phyloP scores from a whole-genome alignment of 1,140 invertebrate species.

The Holcopasites calliopsidis region DNA sequence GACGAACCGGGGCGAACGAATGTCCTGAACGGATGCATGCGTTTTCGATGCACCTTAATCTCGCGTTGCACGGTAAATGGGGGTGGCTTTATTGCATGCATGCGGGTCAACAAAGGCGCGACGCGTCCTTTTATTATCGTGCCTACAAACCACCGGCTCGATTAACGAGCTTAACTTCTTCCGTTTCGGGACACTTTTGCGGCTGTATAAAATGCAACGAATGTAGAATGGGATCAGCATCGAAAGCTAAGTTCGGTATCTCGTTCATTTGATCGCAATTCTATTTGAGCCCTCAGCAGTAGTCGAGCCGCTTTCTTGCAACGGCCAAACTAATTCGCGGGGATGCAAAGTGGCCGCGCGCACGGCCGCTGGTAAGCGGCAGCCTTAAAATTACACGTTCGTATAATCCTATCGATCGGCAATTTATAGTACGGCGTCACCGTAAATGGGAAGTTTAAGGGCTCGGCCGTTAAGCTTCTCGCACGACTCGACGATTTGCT shows the following conservation, averaged over 20 bases:
- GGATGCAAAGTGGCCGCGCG: constrained; percentile 10
- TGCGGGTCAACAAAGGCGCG: constrained; percentile 1
- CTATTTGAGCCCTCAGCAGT: background rate
- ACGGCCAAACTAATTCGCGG: constrained; percentile 34
- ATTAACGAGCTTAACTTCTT: constrained; percentile 15
- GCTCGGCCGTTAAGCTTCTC: constrained; percentile 36
- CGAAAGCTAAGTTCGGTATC: constrained; percentile 31
- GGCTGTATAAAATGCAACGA: background rate
- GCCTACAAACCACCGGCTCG: background rate
- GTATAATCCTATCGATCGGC: constrained; percentile 53
- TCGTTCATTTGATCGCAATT: constrained; percentile 21
- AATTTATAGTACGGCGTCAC: constrained; percentile 40
- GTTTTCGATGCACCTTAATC: background rate
- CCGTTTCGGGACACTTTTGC: constrained; percentile 9
- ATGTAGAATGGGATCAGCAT: background rate
- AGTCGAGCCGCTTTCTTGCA: background rate
- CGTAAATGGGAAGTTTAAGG: constrained; percentile 53
- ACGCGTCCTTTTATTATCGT: constrained; percentile 12
- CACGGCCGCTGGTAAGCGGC: constrained; percentile 22
- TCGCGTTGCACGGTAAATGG: background rate
- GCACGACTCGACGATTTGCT: background rate
- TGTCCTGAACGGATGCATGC: no score
- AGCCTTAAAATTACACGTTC: constrained; percentile 51
- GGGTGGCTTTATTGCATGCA: background rate
- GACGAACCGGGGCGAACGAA: no score